phyloP scores from a whole-genome alignment of 2,113 vertebrate genomes.

The Anguilla rostrata region DNA sequence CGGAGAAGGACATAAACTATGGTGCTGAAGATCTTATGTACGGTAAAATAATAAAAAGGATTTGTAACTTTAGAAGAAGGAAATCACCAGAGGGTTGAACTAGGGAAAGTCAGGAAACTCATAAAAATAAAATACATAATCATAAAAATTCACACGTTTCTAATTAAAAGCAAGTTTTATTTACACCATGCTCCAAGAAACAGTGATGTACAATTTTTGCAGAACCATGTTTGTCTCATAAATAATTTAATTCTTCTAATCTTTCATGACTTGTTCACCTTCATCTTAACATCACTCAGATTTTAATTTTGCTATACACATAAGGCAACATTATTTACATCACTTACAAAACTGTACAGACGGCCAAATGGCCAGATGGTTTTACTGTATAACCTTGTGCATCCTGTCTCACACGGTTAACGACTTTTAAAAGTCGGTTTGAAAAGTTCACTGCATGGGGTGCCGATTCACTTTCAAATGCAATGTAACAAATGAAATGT shows the following conservation, averaged over 20 bases:
- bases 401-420: background rate
- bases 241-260: background rate
- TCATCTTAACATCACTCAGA: constrained; percentile 49
- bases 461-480: background rate
- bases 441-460: background rate
- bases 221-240: constrained; percentile 3
- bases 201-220: constrained; percentile 55
- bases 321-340: constrained; percentile 67
- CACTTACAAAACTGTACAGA: constrained; percentile 71
- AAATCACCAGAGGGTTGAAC: constrained; percentile 52
- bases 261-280: background rate
- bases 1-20: constrained; percentile 38
- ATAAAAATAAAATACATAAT: constrained; percentile 31
- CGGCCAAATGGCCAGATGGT: constrained; percentile 21
- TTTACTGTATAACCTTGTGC: background rate
- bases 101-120: constrained; percentile 34
- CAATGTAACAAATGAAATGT: background rate
- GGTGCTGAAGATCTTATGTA: constrained; percentile 30
- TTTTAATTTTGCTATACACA: constrained; percentile 13
- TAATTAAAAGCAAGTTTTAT: constrained; percentile 63
- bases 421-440: background rate
- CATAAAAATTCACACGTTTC: constrained; percentile 17
- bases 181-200: constrained; percentile 57
- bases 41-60: constrained; percentile 32
- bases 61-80: constrained; percentile 46